Evolutionary conservation across 2,797 vertebrate genomes (phyloP), one percentile per base, ranked within the genome.

Genomic region (Rostrhamus sociabilis): DNA sequence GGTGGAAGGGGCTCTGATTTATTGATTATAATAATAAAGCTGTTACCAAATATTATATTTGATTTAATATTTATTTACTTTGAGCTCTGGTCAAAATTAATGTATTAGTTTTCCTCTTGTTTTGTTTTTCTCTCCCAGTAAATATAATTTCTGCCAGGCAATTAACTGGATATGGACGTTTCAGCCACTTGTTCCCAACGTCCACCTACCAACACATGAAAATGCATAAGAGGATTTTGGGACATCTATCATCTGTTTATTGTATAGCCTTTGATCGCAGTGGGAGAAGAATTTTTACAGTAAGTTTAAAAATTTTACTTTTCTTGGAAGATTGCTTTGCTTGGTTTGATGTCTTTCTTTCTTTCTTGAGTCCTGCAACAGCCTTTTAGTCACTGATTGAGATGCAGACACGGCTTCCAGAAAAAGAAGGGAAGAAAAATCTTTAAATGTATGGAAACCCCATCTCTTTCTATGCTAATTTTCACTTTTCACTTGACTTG

Each of bases 161-260:
- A 97, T 97, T 99, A 96, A 99, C 99, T 31, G 99, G 99, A 95
- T 98, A 98, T 50, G 98, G 98, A 93, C 99, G 99, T 74, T 99
- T 99, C 93, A 97, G 98, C 96, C 99, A 99, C 88, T 97, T 98
- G 89, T 98, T 99, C 88, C 99, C 99, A 40, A 98, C 99, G 85
- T 99, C 98, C 95, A 98, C 98, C 93, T 99, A 99, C 98, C 99
- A 99, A 98, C 98, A 99, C 97, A 99, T 99, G 98, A 99, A 99
- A 97, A 99, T 99, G 99, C 99, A 99, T 97, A 99, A 99, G 92
- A 98, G 99, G 96, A 99, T 99, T 97, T 98, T 99, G 90, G 99
- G 99, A 29, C 99, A 99, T 95, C 98, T 99, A n/a, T 99, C 99
- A 9, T 99, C 99, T 50, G 99, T 99, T 66, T 99, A 99, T 98